A percentile compares a stretch with the other conserved stretches of the same genome.
Evolutionary conservation across 2,797 vertebrate species (phyloP).

Genomic region (Anableps anableps): DNA sequence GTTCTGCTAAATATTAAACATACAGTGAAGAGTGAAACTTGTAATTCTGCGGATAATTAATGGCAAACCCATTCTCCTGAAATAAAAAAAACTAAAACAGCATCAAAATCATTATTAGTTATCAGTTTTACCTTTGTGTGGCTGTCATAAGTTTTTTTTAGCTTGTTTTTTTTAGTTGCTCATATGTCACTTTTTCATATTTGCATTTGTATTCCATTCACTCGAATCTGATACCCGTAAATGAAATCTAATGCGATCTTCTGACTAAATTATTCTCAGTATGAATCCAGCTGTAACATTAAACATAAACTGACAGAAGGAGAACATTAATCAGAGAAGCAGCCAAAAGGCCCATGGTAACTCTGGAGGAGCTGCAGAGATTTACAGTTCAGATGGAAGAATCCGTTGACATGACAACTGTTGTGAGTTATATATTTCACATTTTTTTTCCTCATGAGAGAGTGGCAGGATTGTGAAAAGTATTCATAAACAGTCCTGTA

Average conservation of each 20-base stretch:
- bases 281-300: not conserved
- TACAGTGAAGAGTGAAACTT: slow-evolving; percentile 10
- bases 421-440: not conserved
- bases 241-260: not conserved
- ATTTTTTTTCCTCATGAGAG: not conserved
- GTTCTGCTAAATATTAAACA: slow-evolving; percentile 48
- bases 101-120: not conserved
- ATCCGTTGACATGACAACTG: not conserved
- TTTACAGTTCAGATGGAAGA: not conserved
- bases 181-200: not conserved
- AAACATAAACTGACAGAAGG: not conserved
- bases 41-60: slow-evolving; percentile 1
- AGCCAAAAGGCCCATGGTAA: not conserved
- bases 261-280: not conserved
- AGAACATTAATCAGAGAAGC: not conserved
- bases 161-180: not conserved
- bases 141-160: not conserved
- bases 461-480: not conserved
- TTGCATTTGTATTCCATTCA: not conserved
- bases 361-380: slow-evolving; percentile 4
- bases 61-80: not conserved
- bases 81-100: not conserved
- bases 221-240: not conserved
- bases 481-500: not conserved
- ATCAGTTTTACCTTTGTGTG: not conserved